Evolutionary conservation across 2,113 vertebrate genomes (phyloP).

Genomic region (Tupaia chinensis): DNA sequence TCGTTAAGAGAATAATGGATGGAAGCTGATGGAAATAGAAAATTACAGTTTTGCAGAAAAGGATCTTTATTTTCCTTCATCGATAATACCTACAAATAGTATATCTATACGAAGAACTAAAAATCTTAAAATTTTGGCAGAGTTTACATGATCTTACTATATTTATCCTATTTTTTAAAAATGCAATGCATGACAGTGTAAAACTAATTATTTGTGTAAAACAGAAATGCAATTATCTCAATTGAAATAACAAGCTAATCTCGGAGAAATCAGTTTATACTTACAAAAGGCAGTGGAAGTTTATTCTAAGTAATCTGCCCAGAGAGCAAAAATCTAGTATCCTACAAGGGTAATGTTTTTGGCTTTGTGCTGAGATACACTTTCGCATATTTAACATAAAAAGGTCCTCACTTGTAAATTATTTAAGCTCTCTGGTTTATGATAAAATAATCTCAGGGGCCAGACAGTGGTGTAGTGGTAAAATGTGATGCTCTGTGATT

Average conservation of each 20-base stretch:
- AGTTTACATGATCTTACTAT: background rate
- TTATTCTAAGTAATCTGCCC: background rate
- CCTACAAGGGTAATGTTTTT: background rate
- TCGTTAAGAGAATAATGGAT: background rate
- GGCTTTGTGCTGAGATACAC: background rate
- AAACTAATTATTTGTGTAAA: background rate
- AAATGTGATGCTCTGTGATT: no score
- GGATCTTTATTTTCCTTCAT: conserved; percentile 10
- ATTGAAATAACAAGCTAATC: background rate
- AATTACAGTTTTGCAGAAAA: background rate
- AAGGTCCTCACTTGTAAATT: background rate
- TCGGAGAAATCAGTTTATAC: background rate
- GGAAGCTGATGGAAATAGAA: background rate
- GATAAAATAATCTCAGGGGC: background rate
- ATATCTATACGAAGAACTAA: background rate
- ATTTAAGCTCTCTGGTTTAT: background rate
- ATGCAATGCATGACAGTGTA: background rate
- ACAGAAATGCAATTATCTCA: background rate
- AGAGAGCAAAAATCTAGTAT: background rate
- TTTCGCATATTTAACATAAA: conserved; percentile 9
- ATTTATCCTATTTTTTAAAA: background rate
- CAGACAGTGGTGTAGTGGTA: no score
- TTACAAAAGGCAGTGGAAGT: background rate
- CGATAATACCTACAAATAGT: conserved; percentile 10
- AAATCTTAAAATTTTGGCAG: conserved; percentile 12